phyloP scores from a whole-genome alignment of 2,888 invertebrate species.

The Eubasilissa splendida region DNA sequence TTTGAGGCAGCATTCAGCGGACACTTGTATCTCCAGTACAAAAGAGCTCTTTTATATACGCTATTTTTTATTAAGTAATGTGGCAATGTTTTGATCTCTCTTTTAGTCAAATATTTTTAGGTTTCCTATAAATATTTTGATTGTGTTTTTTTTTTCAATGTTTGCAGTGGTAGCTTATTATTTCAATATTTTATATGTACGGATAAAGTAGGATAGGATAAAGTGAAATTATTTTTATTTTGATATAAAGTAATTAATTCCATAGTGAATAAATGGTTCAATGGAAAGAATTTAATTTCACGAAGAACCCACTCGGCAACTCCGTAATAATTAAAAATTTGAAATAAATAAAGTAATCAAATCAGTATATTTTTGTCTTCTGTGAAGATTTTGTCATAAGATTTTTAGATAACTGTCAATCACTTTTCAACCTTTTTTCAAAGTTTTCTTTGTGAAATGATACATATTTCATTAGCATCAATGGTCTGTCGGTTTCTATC shows the following conservation, averaged over 20 bases:
- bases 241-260: slow-evolving; percentile 60
- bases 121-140: slow-evolving; percentile 60
- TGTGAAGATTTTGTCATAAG: slow-evolving; percentile 65
- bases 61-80: slow-evolving; percentile 66
- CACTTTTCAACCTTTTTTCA: slow-evolving; percentile 60
- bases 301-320: slow-evolving; percentile 61
- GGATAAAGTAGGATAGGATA: slow-evolving; percentile 59
- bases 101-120: slow-evolving; percentile 79
- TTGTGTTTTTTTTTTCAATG: slow-evolving; percentile 62
- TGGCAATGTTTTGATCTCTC: slow-evolving; percentile 83
- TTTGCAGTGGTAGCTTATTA: slow-evolving; percentile 59
- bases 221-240: slow-evolving; percentile 59
- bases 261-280: slow-evolving; percentile 65
- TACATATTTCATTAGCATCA: too few species aligned
- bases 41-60: slow-evolving; percentile 62
- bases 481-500: too few species aligned
- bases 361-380: slow-evolving; percentile 71
- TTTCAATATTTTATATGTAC: slow-evolving; percentile 59
- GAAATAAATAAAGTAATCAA: slow-evolving; percentile 69
- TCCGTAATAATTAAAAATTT: slow-evolving; percentile 64
- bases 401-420: slow-evolving; percentile 59
- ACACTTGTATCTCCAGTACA: slow-evolving; percentile 58
- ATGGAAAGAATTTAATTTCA: slow-evolving; percentile 52
- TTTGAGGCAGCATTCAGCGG: slow-evolving; percentile 50
- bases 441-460: slow-evolving; percentile 5